Evolutionary conservation across 2,888 invertebrate genomes (phyloP).

Genomic region (Erynnis tages): DNA sequence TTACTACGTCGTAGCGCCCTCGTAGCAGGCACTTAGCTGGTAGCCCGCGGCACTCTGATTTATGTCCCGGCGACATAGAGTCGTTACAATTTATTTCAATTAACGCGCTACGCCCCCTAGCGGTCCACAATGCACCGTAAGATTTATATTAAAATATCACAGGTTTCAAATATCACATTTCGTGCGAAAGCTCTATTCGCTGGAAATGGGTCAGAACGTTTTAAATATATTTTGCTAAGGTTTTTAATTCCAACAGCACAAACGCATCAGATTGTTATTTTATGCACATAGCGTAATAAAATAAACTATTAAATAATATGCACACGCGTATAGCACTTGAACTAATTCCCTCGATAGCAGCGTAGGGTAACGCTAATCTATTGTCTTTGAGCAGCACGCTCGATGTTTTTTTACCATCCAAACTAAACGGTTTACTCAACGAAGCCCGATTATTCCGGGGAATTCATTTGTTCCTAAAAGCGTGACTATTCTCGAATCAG

Average conservation of each 20-base stretch:
- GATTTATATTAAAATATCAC: slow-evolving; percentile 33
- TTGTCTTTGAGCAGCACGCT: slow-evolving; percentile 17
- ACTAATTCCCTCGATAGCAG: slow-evolving; percentile 13
- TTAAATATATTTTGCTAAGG: too few relatives aligned
- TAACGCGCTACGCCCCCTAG: slow-evolving; percentile 60
- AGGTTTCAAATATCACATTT: slow-evolving; percentile 29
- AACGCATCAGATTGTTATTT: too few relatives aligned
- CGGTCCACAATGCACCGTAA: slow-evolving; percentile 39
- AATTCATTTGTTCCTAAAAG: slow-evolving; percentile 74
- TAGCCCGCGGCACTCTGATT: slow-evolving; percentile 76
- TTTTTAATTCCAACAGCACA: too few relatives aligned
- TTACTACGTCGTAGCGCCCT: slow-evolving; percentile 41
- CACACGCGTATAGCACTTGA: slow-evolving; percentile 2
- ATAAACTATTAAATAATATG: background rate
- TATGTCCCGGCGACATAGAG: slow-evolving; percentile 70
- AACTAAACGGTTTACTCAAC: slow-evolving; percentile 64
- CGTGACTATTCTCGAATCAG: slow-evolving; percentile 65
- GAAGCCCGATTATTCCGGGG: slow-evolving; percentile 66
- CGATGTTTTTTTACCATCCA: slow-evolving; percentile 43
- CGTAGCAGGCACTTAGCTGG: slow-evolving; percentile 77
- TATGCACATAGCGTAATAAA: background rate
- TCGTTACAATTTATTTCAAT: slow-evolving; percentile 81
- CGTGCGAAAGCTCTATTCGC: slow-evolving; percentile 20
- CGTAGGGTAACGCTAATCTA: slow-evolving; percentile 14
- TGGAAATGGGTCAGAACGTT: background rate